These are phyloP conservation scores for Sprattus sprattus DNA, from an alignment of 2,113 vertebrate genomes.

Conservation along the genomic window DNA sequence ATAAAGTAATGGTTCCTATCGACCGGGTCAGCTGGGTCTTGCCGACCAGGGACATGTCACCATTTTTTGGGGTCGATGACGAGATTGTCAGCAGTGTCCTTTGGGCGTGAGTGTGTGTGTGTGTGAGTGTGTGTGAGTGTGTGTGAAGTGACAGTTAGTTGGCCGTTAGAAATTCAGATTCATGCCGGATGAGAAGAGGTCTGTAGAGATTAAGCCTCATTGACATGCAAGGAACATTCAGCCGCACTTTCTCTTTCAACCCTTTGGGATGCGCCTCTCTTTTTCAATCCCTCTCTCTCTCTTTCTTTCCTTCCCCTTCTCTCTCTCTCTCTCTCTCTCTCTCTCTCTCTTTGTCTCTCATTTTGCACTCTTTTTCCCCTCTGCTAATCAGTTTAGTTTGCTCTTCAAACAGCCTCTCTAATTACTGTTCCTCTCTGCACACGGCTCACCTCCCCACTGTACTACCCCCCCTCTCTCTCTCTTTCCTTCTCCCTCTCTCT, in stretches of 20 bases:
- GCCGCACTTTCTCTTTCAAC: slow-evolving; percentile 57
- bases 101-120: not conserved
- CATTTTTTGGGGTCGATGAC: not conserved
- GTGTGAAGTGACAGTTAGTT: not conserved
- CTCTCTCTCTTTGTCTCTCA: slow-evolving; percentile 45
- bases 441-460: slow-evolving; percentile 61
- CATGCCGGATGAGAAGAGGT: not conserved
- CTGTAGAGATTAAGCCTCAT: slow-evolving; percentile 68
- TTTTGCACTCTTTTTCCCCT: slow-evolving; percentile 50
- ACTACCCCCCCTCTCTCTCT: slow-evolving; percentile 17
- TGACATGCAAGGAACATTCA: slow-evolving; percentile 70
- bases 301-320: slow-evolving; percentile 37
- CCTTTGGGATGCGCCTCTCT: slow-evolving; percentile 65
- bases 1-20: too few species aligned
- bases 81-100: not conserved
- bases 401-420: slow-evolving; percentile 82
- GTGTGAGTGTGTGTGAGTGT: not conserved
- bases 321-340: slow-evolving; percentile 63
- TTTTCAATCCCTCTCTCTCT: slow-evolving; percentile 52
- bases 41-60: not conserved
- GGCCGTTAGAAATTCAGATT: not conserved
- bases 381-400: slow-evolving; percentile 84
- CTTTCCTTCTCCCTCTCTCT: not conserved
- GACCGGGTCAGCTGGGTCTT: too few species aligned
- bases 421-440: slow-evolving; percentile 75